phyloP scores from a whole-genome alignment of 2,797 vertebrate species.

The Miichthys miiuy region DNA sequence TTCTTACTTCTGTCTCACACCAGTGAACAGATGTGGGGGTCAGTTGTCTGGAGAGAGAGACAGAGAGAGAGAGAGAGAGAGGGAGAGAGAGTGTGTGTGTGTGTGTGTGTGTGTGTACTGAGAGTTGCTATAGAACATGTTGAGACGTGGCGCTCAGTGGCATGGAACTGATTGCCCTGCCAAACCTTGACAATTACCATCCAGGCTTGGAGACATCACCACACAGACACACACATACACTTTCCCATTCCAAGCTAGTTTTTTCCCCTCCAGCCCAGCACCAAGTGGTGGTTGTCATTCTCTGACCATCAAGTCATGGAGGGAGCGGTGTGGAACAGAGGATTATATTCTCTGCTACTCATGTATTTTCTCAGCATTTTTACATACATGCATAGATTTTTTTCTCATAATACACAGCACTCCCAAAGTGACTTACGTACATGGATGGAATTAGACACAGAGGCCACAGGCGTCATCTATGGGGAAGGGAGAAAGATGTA shows the following conservation, averaged over 20 bases:
- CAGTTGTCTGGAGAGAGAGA: constrained; percentile 49
- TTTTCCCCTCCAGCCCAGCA: constrained; percentile 3
- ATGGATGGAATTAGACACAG: not conserved
- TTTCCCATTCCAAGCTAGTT: constrained; percentile 40
- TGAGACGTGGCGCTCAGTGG: constrained; percentile 71
- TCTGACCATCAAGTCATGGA: constrained; percentile 36
- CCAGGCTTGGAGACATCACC: constrained; percentile 49
- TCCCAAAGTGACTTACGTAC: not conserved
- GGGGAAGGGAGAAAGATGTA: too few species aligned
- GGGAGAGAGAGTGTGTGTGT: constrained; percentile 17
- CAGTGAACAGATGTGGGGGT: constrained; percentile 72
- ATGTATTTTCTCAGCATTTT: constrained; percentile 1
- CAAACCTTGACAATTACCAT: constrained; percentile 76
- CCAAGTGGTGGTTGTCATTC: constrained; percentile 27
- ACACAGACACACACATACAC: constrained; percentile 26
- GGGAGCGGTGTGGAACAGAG: constrained; percentile 18
- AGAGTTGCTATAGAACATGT: constrained; percentile 75
- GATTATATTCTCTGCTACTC: constrained; percentile 10
- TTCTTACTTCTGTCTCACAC: constrained; percentile 77
- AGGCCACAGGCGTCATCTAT: constrained; percentile 10
- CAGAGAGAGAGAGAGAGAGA: constrained; percentile 13
- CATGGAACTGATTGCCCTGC: constrained; percentile 80
- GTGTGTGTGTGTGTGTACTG: constrained; percentile 17
- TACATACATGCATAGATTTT: not conserved
- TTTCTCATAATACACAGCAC: not conserved